Evolutionary conservation across 1,140 invertebrate genomes (phyloP).

Genomic region (Laupala kohalensis): DNA sequence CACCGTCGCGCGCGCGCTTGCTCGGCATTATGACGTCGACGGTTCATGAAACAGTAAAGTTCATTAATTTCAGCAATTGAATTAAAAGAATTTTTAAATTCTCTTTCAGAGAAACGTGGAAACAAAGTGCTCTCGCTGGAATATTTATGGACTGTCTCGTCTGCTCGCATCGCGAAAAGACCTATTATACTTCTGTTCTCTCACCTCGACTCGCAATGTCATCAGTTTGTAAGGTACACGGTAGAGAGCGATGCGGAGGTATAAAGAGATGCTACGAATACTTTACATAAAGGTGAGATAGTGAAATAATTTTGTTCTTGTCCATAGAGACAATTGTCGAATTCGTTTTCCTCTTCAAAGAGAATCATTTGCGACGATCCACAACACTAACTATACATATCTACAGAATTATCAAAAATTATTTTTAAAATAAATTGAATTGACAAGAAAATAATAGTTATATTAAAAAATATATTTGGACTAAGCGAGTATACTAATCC

Average conservation of each 20-base stretch:
- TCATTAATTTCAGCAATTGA: neutral
- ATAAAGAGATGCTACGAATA: too few relatives aligned
- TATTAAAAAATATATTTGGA: too few relatives aligned
- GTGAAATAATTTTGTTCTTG: too few relatives aligned
- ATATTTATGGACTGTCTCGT: neutral
- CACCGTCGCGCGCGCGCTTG: neutral
- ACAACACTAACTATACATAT: too few relatives aligned
- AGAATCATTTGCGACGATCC: too few relatives aligned
- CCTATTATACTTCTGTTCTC: neutral
- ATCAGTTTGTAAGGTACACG: neutral
- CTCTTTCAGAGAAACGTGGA: neutral
- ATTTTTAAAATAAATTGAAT: too few relatives aligned
- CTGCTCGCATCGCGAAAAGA: neutral
- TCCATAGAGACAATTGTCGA: too few relatives aligned
- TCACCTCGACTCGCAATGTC: neutral
- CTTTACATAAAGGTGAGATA: too few relatives aligned
- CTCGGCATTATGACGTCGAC: neutral
- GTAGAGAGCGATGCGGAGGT: neutral
- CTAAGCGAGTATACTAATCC: too few relatives aligned
- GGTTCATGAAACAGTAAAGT: neutral
- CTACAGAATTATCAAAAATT: too few relatives aligned
- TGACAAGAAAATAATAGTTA: too few relatives aligned
- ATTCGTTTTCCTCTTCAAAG: too few relatives aligned
- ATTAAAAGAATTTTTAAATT: neutral
- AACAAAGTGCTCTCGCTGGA: neutral